Conservation (phyloP, 2,797 vertebrate genomes). For the Lycodopsis pacificus region DNA sequence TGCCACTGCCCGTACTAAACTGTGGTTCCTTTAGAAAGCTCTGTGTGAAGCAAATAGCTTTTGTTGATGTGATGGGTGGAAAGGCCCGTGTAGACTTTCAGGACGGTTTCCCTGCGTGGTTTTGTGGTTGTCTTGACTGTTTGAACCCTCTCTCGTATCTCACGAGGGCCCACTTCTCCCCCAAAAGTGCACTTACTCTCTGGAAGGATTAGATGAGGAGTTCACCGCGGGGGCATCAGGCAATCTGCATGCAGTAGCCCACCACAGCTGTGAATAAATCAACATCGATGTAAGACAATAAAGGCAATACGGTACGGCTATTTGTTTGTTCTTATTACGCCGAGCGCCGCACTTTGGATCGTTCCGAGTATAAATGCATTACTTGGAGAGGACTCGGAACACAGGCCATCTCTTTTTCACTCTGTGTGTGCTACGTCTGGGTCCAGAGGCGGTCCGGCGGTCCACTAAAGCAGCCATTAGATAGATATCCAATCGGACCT, state of each 20-base stretch:
- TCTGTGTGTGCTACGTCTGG: constrained; percentile 41
- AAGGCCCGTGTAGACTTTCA: constrained; percentile 40
- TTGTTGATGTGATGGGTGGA: constrained; percentile 29
- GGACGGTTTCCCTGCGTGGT: constrained; percentile 29
- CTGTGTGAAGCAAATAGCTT: constrained; percentile 12
- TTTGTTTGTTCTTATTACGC: constrained; percentile 76
- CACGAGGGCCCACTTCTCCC: constrained; percentile 40
- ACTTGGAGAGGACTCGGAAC: constrained; percentile 38
- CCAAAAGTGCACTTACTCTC: constrained; percentile 48
- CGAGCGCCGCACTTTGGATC: constrained; percentile 45
- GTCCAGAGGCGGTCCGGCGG: constrained; percentile 64
- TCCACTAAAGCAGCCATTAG: constrained; percentile 71
- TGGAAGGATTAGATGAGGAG: constrained; percentile 68
- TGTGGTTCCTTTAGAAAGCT: constrained; percentile 16
- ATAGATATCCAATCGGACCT: constrained; percentile 69
- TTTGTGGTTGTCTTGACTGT: constrained; percentile 67
- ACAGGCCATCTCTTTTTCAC: constrained; percentile 39
- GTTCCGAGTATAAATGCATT: constrained; percentile 63
- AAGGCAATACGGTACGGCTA: constrained; percentile 60
- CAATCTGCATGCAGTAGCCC: constrained; percentile 78
- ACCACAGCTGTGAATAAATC: constrained; percentile 69
- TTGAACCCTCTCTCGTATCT: constrained; percentile 66
- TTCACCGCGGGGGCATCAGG: constrained; percentile 72
- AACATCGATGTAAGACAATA: constrained; percentile 73
- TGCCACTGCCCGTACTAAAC: constrained; percentile 37